Percentiles rank a stretch among this genome's conserved stretches.
These are phyloP conservation scores for Neria commutata DNA, from an alignment of 2,888 invertebrate genomes.

Conservation along the genomic window DNA sequence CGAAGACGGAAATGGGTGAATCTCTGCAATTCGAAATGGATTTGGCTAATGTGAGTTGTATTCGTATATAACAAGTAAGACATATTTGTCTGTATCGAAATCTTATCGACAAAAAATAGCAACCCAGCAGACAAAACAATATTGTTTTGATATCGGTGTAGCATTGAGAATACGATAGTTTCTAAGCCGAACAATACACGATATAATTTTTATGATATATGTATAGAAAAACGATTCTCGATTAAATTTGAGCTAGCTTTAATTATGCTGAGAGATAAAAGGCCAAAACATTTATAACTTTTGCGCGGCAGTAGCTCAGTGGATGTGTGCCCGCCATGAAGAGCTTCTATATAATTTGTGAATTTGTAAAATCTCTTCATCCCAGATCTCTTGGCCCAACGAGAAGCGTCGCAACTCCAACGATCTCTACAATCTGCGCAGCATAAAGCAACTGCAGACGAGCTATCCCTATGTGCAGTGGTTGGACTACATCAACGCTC, in stretches of 20 bases:
- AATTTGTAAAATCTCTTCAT: slow-evolving; percentile 18
- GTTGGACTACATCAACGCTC: slow-evolving; percentile 79
- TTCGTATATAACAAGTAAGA: neutral
- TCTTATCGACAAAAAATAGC: no score
- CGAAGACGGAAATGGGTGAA: slow-evolving; percentile 74
- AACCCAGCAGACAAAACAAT: neutral
- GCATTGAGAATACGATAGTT: no score
- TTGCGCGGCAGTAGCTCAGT: neutral
- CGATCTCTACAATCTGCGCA: slow-evolving; percentile 90
- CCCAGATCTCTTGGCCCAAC: slow-evolving; percentile 82
- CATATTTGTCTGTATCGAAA: no score
- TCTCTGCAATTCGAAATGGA: slow-evolving; percentile 88
- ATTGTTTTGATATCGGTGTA: no score
- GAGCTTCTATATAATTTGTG: neutral
- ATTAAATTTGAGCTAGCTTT: no score
- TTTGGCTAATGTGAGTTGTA: slow-evolving; percentile 84
- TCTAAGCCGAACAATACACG: no score
- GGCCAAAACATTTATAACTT: neutral
- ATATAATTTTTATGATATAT: no score
- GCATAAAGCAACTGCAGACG: slow-evolving; percentile 74
- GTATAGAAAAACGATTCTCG: no score
- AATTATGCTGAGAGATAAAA: no score
- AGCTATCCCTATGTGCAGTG: slow-evolving; percentile 70
- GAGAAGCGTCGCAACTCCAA: slow-evolving; percentile 91
- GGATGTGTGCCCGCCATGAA: neutral